These are phyloP conservation scores for Gymnopithys bicolor DNA, from an alignment of 2,797 vertebrate genomes.

Conservation along the genomic window DNA sequence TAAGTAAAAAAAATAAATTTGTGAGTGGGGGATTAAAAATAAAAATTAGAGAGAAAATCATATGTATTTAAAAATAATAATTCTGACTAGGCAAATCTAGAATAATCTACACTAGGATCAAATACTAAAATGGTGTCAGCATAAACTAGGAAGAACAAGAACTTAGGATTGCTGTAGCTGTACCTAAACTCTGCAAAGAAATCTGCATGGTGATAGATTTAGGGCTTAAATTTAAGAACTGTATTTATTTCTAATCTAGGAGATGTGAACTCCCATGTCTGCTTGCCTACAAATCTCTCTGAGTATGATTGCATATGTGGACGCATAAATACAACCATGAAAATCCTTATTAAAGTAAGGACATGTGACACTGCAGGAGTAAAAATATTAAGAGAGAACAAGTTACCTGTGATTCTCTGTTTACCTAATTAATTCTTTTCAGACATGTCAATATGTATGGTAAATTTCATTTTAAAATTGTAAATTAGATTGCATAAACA, in stretches of 20 bases:
- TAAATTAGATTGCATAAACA: neutral
- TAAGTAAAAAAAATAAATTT: neutral
- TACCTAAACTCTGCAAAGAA: neutral
- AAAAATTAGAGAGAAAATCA: neutral
- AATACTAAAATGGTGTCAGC: neutral
- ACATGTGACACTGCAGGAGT: neutral
- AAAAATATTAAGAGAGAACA: neutral
- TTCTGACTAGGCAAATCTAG: neutral
- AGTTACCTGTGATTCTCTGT: neutral
- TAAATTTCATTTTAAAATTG: neutral
- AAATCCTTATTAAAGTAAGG: neutral
- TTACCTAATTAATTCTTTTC: neutral
- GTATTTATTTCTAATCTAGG: neutral
- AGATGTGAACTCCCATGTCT: neutral
- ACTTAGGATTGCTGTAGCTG: neutral
- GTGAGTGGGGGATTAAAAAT: neutral
- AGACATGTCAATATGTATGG: neutral
- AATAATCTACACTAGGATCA: neutral
- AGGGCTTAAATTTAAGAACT: neutral
- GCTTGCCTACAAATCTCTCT: neutral
- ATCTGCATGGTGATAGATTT: neutral
- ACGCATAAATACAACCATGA: neutral
- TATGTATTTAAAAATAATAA: neutral
- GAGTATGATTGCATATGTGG: neutral
- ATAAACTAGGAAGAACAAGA: neutral